These are phyloP conservation scores for Hypercompe scribonia DNA, from an alignment of 2,888 invertebrate species.

Conservation along the genomic window DNA sequence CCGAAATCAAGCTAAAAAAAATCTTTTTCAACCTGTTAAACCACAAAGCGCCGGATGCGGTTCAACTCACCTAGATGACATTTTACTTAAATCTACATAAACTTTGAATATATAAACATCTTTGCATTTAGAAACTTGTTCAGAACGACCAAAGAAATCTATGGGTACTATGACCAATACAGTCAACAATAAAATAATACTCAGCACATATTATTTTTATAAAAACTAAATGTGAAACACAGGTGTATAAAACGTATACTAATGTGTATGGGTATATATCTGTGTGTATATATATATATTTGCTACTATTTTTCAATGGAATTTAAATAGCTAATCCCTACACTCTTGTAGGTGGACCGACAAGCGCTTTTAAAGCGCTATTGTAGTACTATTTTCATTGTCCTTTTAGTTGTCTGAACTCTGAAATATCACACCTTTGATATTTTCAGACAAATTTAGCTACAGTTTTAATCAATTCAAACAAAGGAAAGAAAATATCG, in stretches of 20 bases:
- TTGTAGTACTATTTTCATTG: background rate
- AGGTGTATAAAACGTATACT: background rate
- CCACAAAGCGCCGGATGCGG: background rate
- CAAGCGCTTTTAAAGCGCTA: background rate
- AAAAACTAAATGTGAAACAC: background rate
- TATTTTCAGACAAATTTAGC: background rate
- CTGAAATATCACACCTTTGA: no score
- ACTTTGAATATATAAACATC: background rate
- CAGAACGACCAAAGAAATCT: background rate
- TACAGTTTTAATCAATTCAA: background rate
- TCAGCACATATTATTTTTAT: background rate
- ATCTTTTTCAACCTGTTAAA: background rate
- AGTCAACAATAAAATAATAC: no score
- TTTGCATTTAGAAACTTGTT: background rate
- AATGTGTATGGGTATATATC: background rate
- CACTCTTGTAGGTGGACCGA: background rate
- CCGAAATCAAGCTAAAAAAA: background rate
- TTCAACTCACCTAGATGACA: background rate
- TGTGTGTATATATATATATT: background rate
- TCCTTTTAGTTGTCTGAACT: no score
- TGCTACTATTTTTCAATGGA: background rate
- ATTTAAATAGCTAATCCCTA: background rate
- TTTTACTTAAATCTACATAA: conserved; percentile 25
- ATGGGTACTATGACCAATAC: no score
- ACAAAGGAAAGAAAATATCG: background rate